Percentiles rank a stretch among this genome's conserved stretches.
Evolutionary conservation across 2,113 vertebrate genomes (phyloP).

Genomic region (Pandion haliaetus): DNA sequence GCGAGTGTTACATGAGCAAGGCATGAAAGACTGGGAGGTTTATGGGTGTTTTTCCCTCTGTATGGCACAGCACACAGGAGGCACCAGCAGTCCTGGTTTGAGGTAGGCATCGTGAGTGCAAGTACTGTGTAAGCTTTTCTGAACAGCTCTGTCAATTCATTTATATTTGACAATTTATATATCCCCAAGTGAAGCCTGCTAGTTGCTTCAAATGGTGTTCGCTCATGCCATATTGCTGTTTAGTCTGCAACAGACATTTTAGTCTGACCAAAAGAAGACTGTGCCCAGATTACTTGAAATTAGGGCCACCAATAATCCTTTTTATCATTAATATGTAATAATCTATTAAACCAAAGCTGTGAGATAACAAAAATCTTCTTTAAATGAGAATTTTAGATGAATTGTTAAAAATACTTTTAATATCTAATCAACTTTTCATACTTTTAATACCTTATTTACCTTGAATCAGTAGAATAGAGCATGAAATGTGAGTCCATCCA

Average conservation of each 20-base stretch:
- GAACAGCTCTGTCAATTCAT: neutral
- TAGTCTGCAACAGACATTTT: neutral
- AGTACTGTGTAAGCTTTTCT: neutral
- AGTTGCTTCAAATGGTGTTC: neutral
- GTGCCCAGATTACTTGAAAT: neutral
- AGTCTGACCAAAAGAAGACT: neutral
- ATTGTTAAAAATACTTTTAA: neutral
- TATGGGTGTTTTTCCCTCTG: neutral
- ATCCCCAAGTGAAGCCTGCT: neutral
- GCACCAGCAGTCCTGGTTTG: too few relatives aligned
- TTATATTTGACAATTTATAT: neutral
- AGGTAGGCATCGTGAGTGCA: neutral
- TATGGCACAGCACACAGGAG: neutral
- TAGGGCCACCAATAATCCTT: neutral
- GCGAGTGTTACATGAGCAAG: neutral
- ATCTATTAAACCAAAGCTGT: neutral
- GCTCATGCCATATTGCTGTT: neutral
- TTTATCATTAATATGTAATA: neutral
- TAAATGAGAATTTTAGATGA: neutral
- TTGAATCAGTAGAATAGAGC: neutral
- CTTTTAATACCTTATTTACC: neutral
- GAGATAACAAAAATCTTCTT: neutral
- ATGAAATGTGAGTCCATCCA: neutral
- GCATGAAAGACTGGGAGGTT: fast-evolving
- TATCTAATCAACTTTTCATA: neutral